These are phyloP conservation scores for Aplochiton taeniatus DNA, from an alignment of 2,797 vertebrate genomes.

Conservation along the genomic window DNA sequence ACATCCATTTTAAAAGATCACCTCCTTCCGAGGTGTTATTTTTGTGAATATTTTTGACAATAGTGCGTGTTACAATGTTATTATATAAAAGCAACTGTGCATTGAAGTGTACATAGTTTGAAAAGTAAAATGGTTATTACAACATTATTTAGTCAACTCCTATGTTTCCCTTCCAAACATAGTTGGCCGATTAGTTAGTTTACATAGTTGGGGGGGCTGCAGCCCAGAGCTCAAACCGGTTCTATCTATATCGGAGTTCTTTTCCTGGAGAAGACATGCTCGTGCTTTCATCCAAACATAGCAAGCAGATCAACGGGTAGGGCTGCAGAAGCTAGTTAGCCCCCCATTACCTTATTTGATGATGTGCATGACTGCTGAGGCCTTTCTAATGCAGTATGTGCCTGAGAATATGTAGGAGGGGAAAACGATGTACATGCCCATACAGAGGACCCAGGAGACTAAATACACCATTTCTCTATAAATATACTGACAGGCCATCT, in stretches of 20 bases:
- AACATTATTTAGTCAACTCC: too few species aligned
- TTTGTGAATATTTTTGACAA: too few species aligned
- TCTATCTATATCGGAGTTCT: background rate
- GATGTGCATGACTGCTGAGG: conserved; percentile 15
- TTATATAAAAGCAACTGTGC: too few species aligned
- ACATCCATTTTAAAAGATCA: too few species aligned
- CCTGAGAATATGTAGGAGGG: conserved; percentile 3
- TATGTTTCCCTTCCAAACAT: too few species aligned
- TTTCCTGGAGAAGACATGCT: conserved; percentile 34
- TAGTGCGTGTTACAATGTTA: too few species aligned
- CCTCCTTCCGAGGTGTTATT: too few species aligned
- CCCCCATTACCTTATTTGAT: conserved; percentile 20
- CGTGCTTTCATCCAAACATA: conserved; percentile 53
- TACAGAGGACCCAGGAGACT: conserved; percentile 22
- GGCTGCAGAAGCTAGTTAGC: conserved; percentile 20
- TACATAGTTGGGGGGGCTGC: conserved; percentile 29
- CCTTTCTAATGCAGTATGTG: background rate
- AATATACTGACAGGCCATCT: conserved; percentile 61
- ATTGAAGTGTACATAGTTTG: too few species aligned
- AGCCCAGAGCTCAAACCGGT: conserved; percentile 30
- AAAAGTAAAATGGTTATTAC: too few species aligned
- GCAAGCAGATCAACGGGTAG: conserved; percentile 35
- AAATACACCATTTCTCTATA: conserved; percentile 55
- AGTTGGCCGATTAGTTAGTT: too few species aligned
- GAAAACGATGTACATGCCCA: conserved; percentile 24